Evolutionary conservation across 1,140 invertebrate species (phyloP).

Genomic region (Wasmannia auropunctata): DNA sequence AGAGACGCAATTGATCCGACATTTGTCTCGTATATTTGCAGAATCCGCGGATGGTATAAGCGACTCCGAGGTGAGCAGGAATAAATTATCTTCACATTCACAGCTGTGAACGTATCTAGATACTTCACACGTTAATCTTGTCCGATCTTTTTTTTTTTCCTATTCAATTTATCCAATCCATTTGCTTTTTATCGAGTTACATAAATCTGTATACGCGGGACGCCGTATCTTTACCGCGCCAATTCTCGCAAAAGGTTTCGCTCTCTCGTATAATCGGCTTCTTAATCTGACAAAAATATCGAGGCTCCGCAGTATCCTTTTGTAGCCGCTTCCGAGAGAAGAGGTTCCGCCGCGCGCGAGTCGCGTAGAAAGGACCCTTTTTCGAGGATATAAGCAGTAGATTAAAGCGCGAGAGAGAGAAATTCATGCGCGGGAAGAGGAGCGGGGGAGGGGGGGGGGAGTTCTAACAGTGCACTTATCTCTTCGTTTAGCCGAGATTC

Average conservation of each 20-base stretch:
- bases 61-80: conserved; percentile 79
- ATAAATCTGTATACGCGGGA: not conserved
- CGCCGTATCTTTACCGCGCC: not conserved
- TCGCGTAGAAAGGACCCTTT: not conserved
- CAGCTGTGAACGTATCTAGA: too few species aligned
- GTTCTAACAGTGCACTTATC: conserved; percentile 47
- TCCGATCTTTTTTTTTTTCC: not conserved
- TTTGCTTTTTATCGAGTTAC: not conserved
- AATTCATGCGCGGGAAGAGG: conserved; percentile 14
- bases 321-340: conserved; percentile 1
- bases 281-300: not conserved
- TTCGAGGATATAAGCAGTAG: conserved; percentile 28
- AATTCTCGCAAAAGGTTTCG: not conserved
- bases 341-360: not conserved
- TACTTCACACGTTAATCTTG: not conserved
- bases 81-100: not conserved
- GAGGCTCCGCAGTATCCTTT: not conserved
- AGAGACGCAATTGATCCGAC: conserved; percentile 50
- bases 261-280: not conserved
- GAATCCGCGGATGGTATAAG: conserved; percentile 73
- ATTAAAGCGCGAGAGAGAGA: conserved; percentile 36
- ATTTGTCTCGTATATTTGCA: conserved; percentile 71
- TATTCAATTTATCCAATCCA: not conserved
- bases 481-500: conserved; percentile 74
- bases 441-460: too few species aligned